Conservation (phyloP, 2,888 invertebrate species). For the Idaea straminata region DNA sequence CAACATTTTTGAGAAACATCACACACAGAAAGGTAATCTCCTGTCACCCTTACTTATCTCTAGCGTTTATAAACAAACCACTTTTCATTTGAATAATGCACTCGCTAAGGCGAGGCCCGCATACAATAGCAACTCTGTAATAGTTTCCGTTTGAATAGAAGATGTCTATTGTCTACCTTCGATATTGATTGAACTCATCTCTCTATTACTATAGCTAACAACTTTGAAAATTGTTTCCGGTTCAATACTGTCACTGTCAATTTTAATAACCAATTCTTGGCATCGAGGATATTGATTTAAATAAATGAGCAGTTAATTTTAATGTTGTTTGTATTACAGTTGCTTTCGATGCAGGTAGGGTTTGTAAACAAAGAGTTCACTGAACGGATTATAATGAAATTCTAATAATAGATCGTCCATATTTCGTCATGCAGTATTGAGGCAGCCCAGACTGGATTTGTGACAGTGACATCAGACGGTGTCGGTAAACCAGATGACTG, state of each 20-base stretch:
- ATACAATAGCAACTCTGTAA: slow-evolving; percentile 74
- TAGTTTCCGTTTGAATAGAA: slow-evolving; percentile 78
- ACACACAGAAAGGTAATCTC: slow-evolving; percentile 49
- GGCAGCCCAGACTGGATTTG: slow-evolving; percentile 48
- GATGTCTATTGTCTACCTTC: slow-evolving; percentile 72
- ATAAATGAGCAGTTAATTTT: slow-evolving; percentile 23
- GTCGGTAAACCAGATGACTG: slow-evolving; percentile 52
- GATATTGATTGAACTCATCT: slow-evolving; percentile 74
- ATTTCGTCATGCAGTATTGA: slow-evolving; percentile 55
- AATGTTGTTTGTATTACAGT: slow-evolving; percentile 20
- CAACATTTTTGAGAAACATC: slow-evolving; percentile 48
- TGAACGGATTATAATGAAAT: slow-evolving; percentile 59
- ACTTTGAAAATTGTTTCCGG: slow-evolving; percentile 55
- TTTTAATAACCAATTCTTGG: slow-evolving; percentile 37
- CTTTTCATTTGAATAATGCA: slow-evolving; percentile 75
- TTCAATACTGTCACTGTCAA: slow-evolving; percentile 37
- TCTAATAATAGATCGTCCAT: slow-evolving; percentile 62
- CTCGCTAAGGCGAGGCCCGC: slow-evolving; percentile 68
- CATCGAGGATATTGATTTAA: slow-evolving; percentile 27
- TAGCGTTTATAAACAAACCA: slow-evolving; percentile 72
- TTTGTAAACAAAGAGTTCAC: slow-evolving; percentile 47
- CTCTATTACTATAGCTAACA: slow-evolving; percentile 48
- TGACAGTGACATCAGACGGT: slow-evolving; percentile 58
- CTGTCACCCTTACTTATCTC: slow-evolving; percentile 64
- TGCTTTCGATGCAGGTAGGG: slow-evolving; percentile 24